Base-by-base conservation (phyloP, 2,113 vertebrate species). In the Urocitellus parryii region DNA sequence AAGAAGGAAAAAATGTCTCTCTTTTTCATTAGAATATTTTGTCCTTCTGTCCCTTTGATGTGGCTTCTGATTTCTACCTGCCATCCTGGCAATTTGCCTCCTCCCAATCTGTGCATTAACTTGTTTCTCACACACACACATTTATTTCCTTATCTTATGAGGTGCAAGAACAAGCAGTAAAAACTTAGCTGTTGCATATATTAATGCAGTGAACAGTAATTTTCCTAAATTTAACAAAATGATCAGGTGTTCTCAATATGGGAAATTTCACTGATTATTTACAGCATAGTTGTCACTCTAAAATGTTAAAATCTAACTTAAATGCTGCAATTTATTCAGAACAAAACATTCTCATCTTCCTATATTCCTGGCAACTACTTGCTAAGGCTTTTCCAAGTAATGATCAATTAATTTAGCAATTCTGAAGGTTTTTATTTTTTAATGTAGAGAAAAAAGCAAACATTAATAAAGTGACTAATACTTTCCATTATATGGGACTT, bases 191-290 rank as follows among this genome's bases (percentile, higher is more conserved):
- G 10, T 88, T 88, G n/a, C 27, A 27, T 17, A 34, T 39, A 39
- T 39, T 39, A 39, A 39, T 39, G 39, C 39, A 39, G 39, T 39
- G 39, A 39, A 39, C 2, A 39, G 34, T 29, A 25, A 82, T 83
- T 8, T 56, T 67, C 42, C 13, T 32, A 82, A 95, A 74, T 27
- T 32, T 86, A 73, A 18, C 20, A 42, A 87, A 90, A 39, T n/a
- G 9, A 86, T 72, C 68, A 94, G 29, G 29, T 77, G 39, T 37
- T 67, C 65, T 89, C 14, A 74, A 61, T 34, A 22, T 65, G 39
- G 39, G 53, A 87, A 90, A 80, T 34, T 80, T 90, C 58, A 80
- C 42, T 72, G 18, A 68, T 56, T 93, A 79, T 37, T 88, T 84
- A 72, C 22, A 86, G 85, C 45, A 67, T 29, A 65, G 17, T 53